A percentile compares a stretch with the other conserved stretches of the same genome.
These are phyloP conservation scores for Cryptoleucopteryx plumbea DNA, from an alignment of 2,113 vertebrate genomes.

Conservation along the genomic window DNA sequence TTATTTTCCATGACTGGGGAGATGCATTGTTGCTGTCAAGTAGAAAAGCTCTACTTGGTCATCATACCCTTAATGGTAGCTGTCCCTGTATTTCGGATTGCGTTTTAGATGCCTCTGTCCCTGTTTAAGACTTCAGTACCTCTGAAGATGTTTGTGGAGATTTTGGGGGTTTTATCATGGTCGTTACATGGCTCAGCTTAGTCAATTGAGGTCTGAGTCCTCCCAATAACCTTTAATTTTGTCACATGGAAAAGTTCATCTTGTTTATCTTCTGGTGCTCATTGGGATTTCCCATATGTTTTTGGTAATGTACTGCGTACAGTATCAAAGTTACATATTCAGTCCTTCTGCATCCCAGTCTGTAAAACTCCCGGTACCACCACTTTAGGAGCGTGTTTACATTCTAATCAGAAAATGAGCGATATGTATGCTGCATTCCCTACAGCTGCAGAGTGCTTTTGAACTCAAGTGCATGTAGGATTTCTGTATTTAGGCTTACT, in stretches of 20 bases:
- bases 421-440: accelerated
- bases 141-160: not conserved
- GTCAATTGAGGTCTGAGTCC: not conserved
- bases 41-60: not conserved
- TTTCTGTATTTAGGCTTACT: not conserved
- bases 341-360: not conserved
- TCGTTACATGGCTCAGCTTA: not conserved
- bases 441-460: not conserved
- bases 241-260: not conserved
- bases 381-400: not conserved
- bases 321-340: accelerated
- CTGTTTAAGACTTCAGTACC: not conserved
- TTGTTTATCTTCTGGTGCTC: not conserved
- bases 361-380: not conserved
- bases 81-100: not conserved
- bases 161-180: accelerated
- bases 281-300: not conserved
- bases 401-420: not conserved
- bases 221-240: not conserved
- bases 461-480: not conserved
- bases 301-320: not conserved
- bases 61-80: not conserved
- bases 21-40: not conserved
- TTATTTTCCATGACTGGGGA: not conserved
- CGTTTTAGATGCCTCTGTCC: not conserved